A percentile compares a stretch with the other conserved stretches of the same genome.
Conservation (phyloP, 2,797 vertebrate genomes). For the Parambassis ranga region DNA sequence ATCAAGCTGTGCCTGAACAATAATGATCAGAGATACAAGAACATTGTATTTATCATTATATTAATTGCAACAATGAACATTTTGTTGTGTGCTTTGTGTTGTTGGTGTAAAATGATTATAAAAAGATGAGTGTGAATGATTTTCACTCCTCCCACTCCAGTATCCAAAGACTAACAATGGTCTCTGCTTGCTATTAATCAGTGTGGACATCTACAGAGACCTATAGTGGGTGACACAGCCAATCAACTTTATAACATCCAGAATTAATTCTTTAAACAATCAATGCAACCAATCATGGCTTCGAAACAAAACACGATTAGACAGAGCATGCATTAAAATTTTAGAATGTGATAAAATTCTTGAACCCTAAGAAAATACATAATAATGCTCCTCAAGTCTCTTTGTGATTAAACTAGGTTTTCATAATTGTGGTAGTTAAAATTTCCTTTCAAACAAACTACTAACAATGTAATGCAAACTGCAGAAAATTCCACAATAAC, state of each 20-base stretch:
- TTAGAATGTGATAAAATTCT: not conserved
- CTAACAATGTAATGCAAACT: conserved; percentile 15
- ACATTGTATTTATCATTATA: conserved; percentile 19
- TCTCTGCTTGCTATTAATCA: conserved; percentile 6
- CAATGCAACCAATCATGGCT: not conserved
- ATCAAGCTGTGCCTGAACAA: conserved; percentile 31
- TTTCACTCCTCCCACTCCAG: conserved; percentile 10
- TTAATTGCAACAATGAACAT: conserved; percentile 40
- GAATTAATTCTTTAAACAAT: not conserved
- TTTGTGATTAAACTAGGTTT: not conserved
- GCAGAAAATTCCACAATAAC: not conserved
- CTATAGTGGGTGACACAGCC: not conserved
- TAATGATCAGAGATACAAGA: conserved; percentile 24
- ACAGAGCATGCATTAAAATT: not conserved
- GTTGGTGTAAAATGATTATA: conserved; percentile 15
- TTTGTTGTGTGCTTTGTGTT: conserved; percentile 44
- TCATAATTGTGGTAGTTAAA: not conserved
- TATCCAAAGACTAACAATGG: conserved; percentile 14
- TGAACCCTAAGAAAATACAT: too few species aligned
- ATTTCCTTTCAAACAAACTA: not conserved
- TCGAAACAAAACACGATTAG: not conserved
- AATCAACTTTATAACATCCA: not conserved
- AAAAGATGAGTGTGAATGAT: conserved; percentile 21
- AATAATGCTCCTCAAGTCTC: not conserved
- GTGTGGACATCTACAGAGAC: not conserved